These are phyloP conservation scores for Loxodonta africana DNA, from an alignment of 2,113 vertebrate species.

Conservation along the genomic window DNA sequence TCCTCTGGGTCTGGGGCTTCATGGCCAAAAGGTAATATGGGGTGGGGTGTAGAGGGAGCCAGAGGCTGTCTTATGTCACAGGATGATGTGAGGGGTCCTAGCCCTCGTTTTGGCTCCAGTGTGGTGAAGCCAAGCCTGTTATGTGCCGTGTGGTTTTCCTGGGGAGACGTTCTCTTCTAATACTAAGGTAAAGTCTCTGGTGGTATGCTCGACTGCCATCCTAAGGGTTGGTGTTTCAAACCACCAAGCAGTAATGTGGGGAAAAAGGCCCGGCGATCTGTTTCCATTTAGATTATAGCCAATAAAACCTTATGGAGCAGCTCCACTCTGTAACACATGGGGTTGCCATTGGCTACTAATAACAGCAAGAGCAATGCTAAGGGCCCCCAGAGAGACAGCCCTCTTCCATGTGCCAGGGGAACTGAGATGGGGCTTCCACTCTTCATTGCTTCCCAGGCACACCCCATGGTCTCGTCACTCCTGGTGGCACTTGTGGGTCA, in stretches of 20 bases:
- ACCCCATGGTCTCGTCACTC: background rate
- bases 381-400: too few species aligned
- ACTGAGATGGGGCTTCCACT: background rate
- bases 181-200: background rate
- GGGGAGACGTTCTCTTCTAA: background rate
- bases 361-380: background rate
- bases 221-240: too few species aligned
- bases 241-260: too few species aligned
- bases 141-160: background rate
- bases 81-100: background rate
- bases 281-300: too few species aligned
- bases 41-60: background rate
- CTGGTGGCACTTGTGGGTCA: background rate
- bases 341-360: too few species aligned
- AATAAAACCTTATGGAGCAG: too few species aligned
- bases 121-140: background rate
- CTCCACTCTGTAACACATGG: too few species aligned
- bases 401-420: background rate
- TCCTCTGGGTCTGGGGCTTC: background rate
- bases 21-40: fast-evolving
- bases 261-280: too few species aligned
- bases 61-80: background rate
- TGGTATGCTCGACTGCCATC: too few species aligned
- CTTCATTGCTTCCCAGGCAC: background rate
- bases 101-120: background rate